Conservation (phyloP, 2,888 invertebrate species). For the Megaustenia siamemsis region DNA sequence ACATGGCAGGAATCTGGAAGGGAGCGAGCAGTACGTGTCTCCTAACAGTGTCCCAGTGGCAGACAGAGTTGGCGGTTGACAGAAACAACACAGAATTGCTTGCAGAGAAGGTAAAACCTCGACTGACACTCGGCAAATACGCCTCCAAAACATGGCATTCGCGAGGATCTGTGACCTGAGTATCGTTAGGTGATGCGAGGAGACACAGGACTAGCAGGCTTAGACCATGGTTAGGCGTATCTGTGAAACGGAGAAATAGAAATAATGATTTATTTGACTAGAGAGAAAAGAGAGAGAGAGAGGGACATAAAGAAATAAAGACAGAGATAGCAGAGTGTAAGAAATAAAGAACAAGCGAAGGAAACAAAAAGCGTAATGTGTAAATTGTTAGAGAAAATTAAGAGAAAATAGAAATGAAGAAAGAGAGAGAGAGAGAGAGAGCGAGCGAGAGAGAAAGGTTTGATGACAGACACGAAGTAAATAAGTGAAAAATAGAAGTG, state of each 20-base stretch:
- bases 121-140: constrained; percentile 43
- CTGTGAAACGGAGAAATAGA: background rate
- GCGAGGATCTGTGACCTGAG: constrained; percentile 11
- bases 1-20: background rate
- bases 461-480: too few species aligned
- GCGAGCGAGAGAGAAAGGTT: background rate
- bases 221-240: background rate
- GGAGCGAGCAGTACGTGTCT: constrained; percentile 31
- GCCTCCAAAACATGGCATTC: constrained; percentile 35
- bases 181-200: background rate
- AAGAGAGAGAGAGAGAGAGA: background rate
- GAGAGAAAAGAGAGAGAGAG: background rate
- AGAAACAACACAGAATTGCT: constrained; percentile 41
- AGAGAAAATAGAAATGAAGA: background rate
- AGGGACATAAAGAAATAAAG: background rate
- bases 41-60: background rate
- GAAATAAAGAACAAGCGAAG: background rate
- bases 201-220: background rate
- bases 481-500: background rate
- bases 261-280: background rate
- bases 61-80: constrained; percentile 24
- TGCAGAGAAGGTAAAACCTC: constrained; percentile 46
- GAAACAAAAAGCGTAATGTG: background rate
- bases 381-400: background rate
- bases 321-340: background rate